Evolutionary conservation across 1,140 invertebrate species (phyloP).

Genomic region (Onthophagus taurus): DNA sequence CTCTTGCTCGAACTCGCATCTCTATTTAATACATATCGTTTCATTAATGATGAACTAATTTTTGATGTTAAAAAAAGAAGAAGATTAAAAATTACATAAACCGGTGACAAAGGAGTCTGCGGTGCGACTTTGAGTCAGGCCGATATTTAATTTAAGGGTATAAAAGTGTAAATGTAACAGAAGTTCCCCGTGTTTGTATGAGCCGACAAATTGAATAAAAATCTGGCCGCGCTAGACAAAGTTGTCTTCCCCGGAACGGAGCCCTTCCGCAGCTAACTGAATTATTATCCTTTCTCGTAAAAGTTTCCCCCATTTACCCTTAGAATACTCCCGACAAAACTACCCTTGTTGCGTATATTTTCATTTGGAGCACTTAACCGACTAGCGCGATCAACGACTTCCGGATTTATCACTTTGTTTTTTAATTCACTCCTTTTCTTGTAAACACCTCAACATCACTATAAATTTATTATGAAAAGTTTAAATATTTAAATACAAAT

Average conservation of each 20-base stretch:
- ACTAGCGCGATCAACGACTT: too few species aligned
- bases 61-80: too few species aligned
- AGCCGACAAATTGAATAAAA: constrained; percentile 11
- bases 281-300: constrained; percentile 27
- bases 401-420: constrained; percentile 4
- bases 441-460: too few species aligned
- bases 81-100: too few species aligned
- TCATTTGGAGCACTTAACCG: constrained; percentile 21
- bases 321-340: constrained; percentile 18
- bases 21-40: too few species aligned
- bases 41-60: too few species aligned
- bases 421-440: too few species aligned
- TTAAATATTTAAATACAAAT: too few species aligned
- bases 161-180: not conserved
- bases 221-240: constrained; percentile 9
- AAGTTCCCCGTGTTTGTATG: constrained; percentile 7
- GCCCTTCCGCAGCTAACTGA: constrained; percentile 23
- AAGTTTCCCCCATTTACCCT: constrained; percentile 22
- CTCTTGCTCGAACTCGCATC: too few species aligned
- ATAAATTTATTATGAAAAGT: too few species aligned
- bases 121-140: too few species aligned
- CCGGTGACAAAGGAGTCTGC: too few species aligned
- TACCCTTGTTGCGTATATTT: constrained; percentile 23
- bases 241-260: constrained; percentile 3
- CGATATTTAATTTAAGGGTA: not conserved